Percentiles rank a stretch among this genome's conserved stretches.
phyloP scores from a whole-genome alignment of 2,113 vertebrate species.

The Hyperopisus bebe region DNA sequence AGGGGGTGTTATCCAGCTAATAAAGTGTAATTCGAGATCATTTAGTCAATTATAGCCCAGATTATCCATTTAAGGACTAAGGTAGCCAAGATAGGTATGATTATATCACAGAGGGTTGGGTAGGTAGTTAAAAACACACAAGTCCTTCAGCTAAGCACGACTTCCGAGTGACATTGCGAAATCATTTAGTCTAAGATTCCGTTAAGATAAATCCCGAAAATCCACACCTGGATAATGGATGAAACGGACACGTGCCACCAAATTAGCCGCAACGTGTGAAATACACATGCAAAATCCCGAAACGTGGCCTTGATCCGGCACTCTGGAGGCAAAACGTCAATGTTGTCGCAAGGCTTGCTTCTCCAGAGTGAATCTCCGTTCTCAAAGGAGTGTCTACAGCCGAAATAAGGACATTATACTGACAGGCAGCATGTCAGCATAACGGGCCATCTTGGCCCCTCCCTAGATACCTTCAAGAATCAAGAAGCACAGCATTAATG shows the following conservation, averaged over 20 bases:
- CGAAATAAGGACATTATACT: neutral
- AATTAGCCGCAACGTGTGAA: neutral
- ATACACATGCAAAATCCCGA: neutral
- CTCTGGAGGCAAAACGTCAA: neutral
- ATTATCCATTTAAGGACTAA: constrained; percentile 56
- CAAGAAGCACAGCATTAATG: neutral
- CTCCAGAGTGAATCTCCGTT: neutral
- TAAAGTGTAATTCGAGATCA: constrained; percentile 46
- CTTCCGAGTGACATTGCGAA: constrained; percentile 30
- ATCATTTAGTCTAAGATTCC: constrained; percentile 9
- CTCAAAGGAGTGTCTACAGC: neutral
- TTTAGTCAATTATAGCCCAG: constrained; percentile 51
- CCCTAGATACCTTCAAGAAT: neutral
- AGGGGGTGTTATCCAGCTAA: constrained; percentile 43
- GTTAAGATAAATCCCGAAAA: neutral
- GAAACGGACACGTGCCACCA: neutral
- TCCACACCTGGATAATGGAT: neutral
- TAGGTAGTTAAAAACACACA: constrained; percentile 7
- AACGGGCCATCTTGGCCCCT: neutral
- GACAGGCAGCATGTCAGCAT: neutral
- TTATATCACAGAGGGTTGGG: constrained; percentile 38
- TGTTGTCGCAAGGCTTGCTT: neutral
- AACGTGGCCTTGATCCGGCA: neutral
- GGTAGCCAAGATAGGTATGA: constrained; percentile 45
- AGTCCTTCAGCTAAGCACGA: constrained; percentile 25